Conservation (phyloP, 2,888 invertebrate genomes). For the Lobophora halterata region DNA sequence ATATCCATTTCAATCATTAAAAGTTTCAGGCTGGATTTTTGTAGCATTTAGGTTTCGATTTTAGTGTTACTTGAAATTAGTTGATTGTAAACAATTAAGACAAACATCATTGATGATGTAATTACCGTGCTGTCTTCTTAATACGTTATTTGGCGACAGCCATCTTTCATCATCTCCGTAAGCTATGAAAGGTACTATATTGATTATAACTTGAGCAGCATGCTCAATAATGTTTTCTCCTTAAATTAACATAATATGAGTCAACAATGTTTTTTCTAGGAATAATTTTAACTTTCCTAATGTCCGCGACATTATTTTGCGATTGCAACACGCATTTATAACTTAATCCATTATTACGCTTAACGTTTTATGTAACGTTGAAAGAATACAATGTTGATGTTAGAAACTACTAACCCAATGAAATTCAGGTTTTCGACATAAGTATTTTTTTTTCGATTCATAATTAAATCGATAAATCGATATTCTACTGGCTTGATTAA, state of each 20-base stretch:
- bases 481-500: constrained; percentile 19
- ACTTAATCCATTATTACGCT: not conserved
- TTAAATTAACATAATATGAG: constrained; percentile 20
- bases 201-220: constrained; percentile 33
- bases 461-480: no score
- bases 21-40: not conserved
- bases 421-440: constrained; percentile 19
- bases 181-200: constrained; percentile 63
- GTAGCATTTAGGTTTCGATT: not conserved
- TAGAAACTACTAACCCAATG: constrained; percentile 35
- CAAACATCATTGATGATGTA: constrained; percentile 20
- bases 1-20: constrained; percentile 5
- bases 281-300: not conserved
- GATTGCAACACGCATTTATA: not conserved
- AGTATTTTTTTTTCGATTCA: no score
- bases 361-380: constrained; percentile 22
- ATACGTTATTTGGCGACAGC: constrained; percentile 44
- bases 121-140: constrained; percentile 37
- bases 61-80: not conserved
- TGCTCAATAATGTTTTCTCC: constrained; percentile 26
- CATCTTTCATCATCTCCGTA: constrained; percentile 44
- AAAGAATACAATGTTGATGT: constrained; percentile 19
- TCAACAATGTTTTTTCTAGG: constrained; percentile 1
- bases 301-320: not conserved
- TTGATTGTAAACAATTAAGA: constrained; percentile 5